Conservation (phyloP, 2,113 vertebrate genomes). For the Ammodramus savannarum region DNA sequence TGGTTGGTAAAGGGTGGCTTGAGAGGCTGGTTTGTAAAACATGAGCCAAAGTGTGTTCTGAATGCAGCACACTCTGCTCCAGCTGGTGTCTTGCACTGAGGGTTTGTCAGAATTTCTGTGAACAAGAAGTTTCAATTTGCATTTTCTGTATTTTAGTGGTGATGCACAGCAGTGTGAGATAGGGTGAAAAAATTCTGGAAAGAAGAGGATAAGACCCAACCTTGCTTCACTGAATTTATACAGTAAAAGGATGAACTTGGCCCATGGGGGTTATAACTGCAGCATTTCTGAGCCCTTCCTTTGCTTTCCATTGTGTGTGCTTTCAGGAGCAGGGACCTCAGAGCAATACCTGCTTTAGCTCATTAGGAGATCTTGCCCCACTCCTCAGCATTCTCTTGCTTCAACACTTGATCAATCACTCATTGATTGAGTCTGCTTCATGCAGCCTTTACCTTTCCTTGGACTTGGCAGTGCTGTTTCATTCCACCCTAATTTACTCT, state of each 20-base stretch:
- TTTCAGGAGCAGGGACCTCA: not conserved
- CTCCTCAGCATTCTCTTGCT: not conserved
- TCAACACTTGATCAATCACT: not conserved
- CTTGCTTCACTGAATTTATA: not conserved
- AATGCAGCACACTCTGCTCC: not conserved
- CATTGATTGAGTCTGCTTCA: not conserved
- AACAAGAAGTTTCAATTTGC: not conserved
- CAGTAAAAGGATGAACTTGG: not conserved
- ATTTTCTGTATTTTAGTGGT: not conserved
- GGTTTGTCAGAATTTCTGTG: not conserved
- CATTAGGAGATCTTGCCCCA: not conserved
- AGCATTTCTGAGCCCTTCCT: not conserved
- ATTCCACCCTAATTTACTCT: not conserved
- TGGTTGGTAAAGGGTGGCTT: not conserved
- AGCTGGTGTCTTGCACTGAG: rapidly evolving
- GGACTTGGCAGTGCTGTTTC: not conserved
- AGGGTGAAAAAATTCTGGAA: not conserved
- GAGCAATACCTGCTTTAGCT: not conserved
- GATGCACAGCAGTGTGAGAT: not conserved
- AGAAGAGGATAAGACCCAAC: not conserved
- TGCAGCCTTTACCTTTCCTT: not conserved
- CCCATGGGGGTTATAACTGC: not conserved
- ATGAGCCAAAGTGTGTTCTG: not conserved
- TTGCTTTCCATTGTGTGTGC: not conserved
- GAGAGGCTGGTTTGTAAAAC: not conserved